Evolutionary conservation across 2,888 invertebrate species (phyloP).

Genomic region (Drosophila mimica): DNA sequence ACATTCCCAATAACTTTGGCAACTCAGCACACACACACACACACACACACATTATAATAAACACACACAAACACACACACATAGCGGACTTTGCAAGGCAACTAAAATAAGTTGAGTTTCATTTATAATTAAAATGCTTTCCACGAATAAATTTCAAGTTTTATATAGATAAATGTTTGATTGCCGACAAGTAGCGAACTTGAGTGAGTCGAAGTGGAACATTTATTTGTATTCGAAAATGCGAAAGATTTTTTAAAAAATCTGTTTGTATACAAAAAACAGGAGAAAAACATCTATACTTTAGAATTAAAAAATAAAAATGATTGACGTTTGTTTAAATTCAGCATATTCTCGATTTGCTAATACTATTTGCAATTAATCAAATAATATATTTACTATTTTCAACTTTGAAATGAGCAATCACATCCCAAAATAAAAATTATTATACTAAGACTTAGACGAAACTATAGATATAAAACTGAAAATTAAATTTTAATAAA

Average conservation of each 20-base stretch:
- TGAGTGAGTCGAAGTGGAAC: neutral
- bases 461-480: neutral
- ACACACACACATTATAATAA: neutral
- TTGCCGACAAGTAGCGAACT: neutral
- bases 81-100: neutral
- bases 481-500: neutral
- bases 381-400: neutral
- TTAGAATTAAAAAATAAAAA: neutral
- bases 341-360: neutral
- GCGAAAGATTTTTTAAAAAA: neutral
- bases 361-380: neutral
- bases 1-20: conserved; percentile 58
- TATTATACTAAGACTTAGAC: too few relatives aligned
- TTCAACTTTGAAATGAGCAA: neutral
- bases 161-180: neutral
- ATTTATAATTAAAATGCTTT: neutral
- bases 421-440: neutral
- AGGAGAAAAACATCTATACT: neutral
- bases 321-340: neutral
- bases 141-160: neutral
- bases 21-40: conserved; percentile 29
- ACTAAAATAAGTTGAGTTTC: neutral
- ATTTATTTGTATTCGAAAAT: neutral
- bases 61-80: conserved; percentile 7
- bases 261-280: neutral